A percentile compares a stretch with the other conserved stretches of the same genome.
These are phyloP conservation scores for Podarcis lilfordi DNA, from an alignment of 2,797 vertebrate species.

Conservation along the genomic window DNA sequence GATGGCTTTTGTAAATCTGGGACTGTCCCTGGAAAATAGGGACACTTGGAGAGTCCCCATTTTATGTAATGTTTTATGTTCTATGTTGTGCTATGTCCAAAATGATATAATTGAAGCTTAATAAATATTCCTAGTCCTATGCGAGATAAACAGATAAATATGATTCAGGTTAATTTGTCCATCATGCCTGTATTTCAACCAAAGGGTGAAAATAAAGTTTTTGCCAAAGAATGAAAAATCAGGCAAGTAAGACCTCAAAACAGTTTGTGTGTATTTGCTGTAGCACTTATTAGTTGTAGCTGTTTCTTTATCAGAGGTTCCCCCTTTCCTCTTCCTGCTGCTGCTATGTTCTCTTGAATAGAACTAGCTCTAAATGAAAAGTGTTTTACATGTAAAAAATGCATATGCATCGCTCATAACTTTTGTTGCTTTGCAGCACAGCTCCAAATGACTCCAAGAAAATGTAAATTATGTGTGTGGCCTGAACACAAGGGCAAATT, in stretches of 20 bases:
- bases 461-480: conserved; percentile 3
- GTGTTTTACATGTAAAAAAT: not conserved
- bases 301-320: not conserved
- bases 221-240: too few relatives aligned
- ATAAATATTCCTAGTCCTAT: not conserved
- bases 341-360: not conserved
- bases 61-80: not conserved
- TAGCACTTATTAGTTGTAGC: not conserved
- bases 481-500: conserved; percentile 3
- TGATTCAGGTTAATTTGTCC: not conserved
- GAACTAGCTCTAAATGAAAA: not conserved
- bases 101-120: not conserved
- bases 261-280: not conserved
- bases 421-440: not conserved
- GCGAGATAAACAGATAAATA: not conserved
- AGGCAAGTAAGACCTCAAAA: not conserved
- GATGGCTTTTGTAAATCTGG: too few relatives aligned
- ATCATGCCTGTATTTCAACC: not conserved
- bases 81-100: too few relatives aligned
- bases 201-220: not conserved
- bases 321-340: not conserved
- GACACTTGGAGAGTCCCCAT: too few relatives aligned
- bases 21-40: too few relatives aligned
- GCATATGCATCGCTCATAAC: not conserved
- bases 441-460: not conserved